phyloP scores from a whole-genome alignment of 2,888 invertebrate genomes.

The Flexamia atlantica region DNA sequence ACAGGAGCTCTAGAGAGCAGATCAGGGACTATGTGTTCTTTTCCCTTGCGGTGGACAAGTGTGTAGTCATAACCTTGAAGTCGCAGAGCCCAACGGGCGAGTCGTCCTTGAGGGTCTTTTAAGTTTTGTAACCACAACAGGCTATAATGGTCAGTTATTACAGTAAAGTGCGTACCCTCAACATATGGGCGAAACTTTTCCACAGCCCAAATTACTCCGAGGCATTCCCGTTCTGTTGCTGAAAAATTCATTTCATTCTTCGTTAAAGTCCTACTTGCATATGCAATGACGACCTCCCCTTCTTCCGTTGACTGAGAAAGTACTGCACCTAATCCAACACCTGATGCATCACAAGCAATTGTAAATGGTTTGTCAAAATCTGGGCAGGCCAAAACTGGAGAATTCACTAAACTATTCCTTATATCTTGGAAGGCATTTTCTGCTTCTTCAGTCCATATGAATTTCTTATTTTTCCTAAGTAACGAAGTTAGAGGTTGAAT shows the following conservation, averaged over 20 bases:
- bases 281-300: constrained; percentile 67
- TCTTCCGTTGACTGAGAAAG: constrained; percentile 67
- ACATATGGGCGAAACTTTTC: too few relatives aligned
- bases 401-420: not conserved
- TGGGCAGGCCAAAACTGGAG: too few relatives aligned
- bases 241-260: not conserved
- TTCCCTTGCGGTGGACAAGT: not conserved
- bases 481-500: constrained; percentile 7
- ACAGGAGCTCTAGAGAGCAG: not conserved
- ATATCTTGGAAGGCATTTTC: constrained; percentile 50
- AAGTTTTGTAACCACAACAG: too few relatives aligned
- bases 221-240: too few relatives aligned
- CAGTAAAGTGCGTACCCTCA: too few relatives aligned
- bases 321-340: constrained; percentile 62
- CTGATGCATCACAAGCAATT: constrained; percentile 64
- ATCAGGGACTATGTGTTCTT: constrained; percentile 6
- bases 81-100: not conserved
- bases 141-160: too few relatives aligned
- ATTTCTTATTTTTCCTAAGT: constrained; percentile 13
- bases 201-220: too few relatives aligned
- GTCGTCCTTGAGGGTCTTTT: too few relatives aligned
- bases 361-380: too few relatives aligned
- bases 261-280: constrained; percentile 66
- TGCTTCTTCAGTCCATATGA: constrained; percentile 32
- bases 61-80: not conserved